Evolutionary conservation across 2,888 invertebrate genomes (phyloP), one percentile per base, ranked within the genome.

Genomic region (Agonopterix arenella): DNA sequence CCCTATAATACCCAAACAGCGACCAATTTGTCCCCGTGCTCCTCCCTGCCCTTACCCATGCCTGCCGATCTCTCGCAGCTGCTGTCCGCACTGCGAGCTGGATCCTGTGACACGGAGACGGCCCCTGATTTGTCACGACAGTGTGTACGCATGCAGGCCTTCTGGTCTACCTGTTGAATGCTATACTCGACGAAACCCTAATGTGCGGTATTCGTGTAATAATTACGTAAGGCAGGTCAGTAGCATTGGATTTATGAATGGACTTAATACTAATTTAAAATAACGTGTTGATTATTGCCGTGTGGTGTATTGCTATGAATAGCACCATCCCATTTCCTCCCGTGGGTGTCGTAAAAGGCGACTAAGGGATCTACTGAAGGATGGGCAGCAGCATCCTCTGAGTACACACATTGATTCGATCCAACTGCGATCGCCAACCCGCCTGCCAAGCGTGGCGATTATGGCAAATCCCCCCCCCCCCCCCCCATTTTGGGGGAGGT

Each of bases 71-170:
- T 62, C 73, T 51, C 82, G 89, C 50, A 89, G 89, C 43, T 79
- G 77, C 54, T 90, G 90, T 45, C 77, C 83, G 1, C 52, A 72
- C 48, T 80, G 84, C n/a, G 61, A 80, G 54, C 44, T 78, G n/a
- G 91, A 91, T 53, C 91, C 91, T 2, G 90, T 91, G 47, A 91
- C 91, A 0, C 82, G 90, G 10, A 86, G 91, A 56, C 80, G 91
- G 56, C 91, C 91, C 2, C 73, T 91, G 41, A 90, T 91, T 56
- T 90, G 90, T 55, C 89, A 91, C 71, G 90, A 91, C 45, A 88
- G 91, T 57, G 80, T 91, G 11, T 80, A 75, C 46, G 78, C 79
- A 49, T 66, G 67, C n/a, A 73, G 80, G 45, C 78, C 75, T 4
- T 68, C 82, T 13, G 78, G 79, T 1, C 54, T 63, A 4, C 84